Base-by-base conservation (phyloP, 2,797 vertebrate species). In the Siniperca scherzeri region DNA sequence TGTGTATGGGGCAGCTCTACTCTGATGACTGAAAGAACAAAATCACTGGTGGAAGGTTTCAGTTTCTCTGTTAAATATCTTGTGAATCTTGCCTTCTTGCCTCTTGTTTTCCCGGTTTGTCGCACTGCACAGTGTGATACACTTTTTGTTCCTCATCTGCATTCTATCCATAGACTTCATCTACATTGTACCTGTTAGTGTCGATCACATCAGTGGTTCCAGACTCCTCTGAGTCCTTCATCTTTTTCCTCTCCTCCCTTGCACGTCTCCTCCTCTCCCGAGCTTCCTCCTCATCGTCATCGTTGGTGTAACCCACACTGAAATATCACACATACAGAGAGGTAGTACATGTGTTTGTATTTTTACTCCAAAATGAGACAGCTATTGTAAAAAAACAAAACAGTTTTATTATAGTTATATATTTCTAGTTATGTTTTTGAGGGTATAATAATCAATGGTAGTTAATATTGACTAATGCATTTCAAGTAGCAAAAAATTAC, bases 271-370 rank as follows among this genome's bases (percentile, higher is more conserved):
- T 97, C 56, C 90, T 95, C 87, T 99, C 98, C 21, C 97, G 94
- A 52, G 97, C 97, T 0, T 96, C 98, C 88, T 99, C 98, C 55
- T 99, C 98, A 0, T 99, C 98, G 5, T 99, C 98, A 0, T 97
- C 96, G 0, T 96, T 97, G 69, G 94, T 87, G 86, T 90, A 92
- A 85, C 93, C 96, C 7, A 87, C 77, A 86, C 98, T 99, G 91
- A 81, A 94, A 93, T 2, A 84, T 36, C 13, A 80, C 56, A 78
- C 21, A 80, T 2, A 64, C 5, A 62, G 9, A 65, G 7, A 1
- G 19, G 30, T 11, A 50, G 21, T 44, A 78, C 19, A 61, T 44
- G n/a, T 53, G 40, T 25, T 55, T 16, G 14, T 66, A 21, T 46
- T 60, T 68, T 62, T 7, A 70, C 6, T 55, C 10, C 9, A 53